Percentiles rank a stretch among this genome's conserved stretches.
phyloP scores from a whole-genome alignment of 64 coral and sea anemone genomes.

The Porites australiensis region DNA sequence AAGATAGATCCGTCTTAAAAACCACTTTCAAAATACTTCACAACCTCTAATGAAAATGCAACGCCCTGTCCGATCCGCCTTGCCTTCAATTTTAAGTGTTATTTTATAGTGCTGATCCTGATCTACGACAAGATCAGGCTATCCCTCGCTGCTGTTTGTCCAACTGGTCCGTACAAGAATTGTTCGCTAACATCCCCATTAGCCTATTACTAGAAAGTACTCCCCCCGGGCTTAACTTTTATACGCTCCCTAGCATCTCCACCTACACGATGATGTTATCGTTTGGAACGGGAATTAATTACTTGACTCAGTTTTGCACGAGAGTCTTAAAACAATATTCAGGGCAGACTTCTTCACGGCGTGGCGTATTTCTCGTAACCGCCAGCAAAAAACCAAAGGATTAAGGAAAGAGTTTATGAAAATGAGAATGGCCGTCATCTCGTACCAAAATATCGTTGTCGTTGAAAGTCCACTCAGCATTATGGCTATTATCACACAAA shows the following conservation, averaged over 20 bases:
- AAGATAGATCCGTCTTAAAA: too few relatives aligned
- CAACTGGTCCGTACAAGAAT: too few relatives aligned
- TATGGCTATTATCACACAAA: conserved; percentile 23
- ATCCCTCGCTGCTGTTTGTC: too few relatives aligned
- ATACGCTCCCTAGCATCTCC: neutral
- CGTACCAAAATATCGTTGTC: neutral
- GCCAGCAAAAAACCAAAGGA: conserved; percentile 37
- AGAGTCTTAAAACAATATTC: neutral
- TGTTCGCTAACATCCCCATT: too few relatives aligned
- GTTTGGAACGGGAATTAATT: neutral
- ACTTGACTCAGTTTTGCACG: neutral
- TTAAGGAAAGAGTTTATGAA: conserved; percentile 42
- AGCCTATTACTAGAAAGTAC: too few relatives aligned
- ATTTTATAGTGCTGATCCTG: too few relatives aligned
- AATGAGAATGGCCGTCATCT: conserved; percentile 4
- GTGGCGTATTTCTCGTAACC: neutral
- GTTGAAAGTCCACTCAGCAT: neutral
- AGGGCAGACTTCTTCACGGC: neutral
- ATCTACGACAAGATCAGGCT: too few relatives aligned
- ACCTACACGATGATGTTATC: neutral
- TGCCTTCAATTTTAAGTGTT: too few relatives aligned
- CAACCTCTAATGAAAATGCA: too few relatives aligned
- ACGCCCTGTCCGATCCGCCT: too few relatives aligned
- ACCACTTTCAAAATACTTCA: too few relatives aligned
- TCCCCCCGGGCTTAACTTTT: too few relatives aligned